Evolutionary conservation across 2,888 invertebrate species (phyloP).

Genomic region (Subacronicta megacephala): DNA sequence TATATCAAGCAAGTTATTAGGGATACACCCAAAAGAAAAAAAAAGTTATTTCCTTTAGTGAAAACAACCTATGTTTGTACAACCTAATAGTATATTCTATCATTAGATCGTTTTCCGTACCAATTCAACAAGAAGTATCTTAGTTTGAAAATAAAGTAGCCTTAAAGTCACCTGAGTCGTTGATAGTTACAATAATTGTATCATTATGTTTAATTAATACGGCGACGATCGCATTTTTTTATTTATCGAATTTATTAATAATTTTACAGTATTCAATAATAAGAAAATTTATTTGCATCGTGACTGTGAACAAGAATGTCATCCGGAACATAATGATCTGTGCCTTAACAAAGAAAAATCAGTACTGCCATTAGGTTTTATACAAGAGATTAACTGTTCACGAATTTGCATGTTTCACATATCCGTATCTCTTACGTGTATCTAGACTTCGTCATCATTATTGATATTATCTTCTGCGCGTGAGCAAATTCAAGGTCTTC

Average conservation of each 20-base stretch:
- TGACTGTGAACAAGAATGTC: neutral
- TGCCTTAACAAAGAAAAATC: conserved; percentile 28
- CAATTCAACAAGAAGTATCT: no score
- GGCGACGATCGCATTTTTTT: neutral
- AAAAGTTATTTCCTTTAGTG: no score
- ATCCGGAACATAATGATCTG: conserved; percentile 3
- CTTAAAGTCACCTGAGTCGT: no score
- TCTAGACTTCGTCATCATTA: conserved; percentile 44
- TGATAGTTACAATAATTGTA: no score
- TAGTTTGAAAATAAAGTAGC: no score
- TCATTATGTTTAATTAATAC: no score
- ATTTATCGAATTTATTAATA: neutral
- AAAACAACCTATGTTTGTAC: no score
- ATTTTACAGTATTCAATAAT: neutral
- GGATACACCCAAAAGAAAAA: no score
- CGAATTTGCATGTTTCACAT: conserved; percentile 44
- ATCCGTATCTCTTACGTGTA: conserved; percentile 47
- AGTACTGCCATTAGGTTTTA: conserved; percentile 19
- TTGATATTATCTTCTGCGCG: conserved; percentile 43
- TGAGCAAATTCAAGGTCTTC: conserved; percentile 52
- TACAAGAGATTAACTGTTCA: conserved; percentile 38
- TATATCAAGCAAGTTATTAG: no score
- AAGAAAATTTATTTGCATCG: neutral
- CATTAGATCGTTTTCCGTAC: no score
- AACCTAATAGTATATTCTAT: no score